A percentile compares a stretch with the other conserved stretches of the same genome.
These are phyloP conservation scores for Drosophila anomalata DNA, from an alignment of 2,888 invertebrate species.

Conservation along the genomic window DNA sequence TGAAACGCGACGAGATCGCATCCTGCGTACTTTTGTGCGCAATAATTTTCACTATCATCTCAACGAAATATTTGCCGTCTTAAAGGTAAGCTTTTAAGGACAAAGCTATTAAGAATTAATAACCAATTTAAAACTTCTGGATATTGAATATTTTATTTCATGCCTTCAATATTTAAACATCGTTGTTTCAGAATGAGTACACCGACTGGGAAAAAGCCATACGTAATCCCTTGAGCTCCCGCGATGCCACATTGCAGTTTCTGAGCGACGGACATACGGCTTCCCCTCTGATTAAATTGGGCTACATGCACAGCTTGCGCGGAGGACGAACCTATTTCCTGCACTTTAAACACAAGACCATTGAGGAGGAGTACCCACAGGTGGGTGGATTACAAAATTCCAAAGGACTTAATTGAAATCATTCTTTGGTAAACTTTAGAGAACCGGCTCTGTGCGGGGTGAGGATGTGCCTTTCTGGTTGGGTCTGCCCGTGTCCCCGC, in stretches of 20 bases:
- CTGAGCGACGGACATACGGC: slow-evolving; percentile 96
- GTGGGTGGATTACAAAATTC: slow-evolving; percentile 83
- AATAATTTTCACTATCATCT: slow-evolving; percentile 98
- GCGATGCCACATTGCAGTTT: slow-evolving; percentile 93
- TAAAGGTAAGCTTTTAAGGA: slow-evolving; percentile 84
- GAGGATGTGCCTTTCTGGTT: slow-evolving; percentile 94
- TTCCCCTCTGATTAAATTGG: slow-evolving; percentile 91
- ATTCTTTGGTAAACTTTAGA: slow-evolving; percentile 84
- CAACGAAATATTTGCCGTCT: slow-evolving; percentile 96
- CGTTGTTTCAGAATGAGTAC: slow-evolving; percentile 91
- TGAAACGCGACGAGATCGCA: slow-evolving; percentile 93
- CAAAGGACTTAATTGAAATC: not conserved
- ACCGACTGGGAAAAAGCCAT: slow-evolving; percentile 97
- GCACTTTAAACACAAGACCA: slow-evolving; percentile 94
- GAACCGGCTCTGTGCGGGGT: slow-evolving; percentile 92
- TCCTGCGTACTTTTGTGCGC: slow-evolving; percentile 95
- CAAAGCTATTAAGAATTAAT: no score
- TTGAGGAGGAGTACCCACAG: slow-evolving; percentile 91
- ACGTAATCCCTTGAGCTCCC: slow-evolving; percentile 93
- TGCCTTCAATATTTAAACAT: not conserved
- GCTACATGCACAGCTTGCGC: slow-evolving; percentile 90
- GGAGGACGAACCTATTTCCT: slow-evolving; percentile 94
- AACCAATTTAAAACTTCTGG: not conserved
- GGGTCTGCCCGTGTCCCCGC: slow-evolving; percentile 89
- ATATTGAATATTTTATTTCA: not conserved